Conservation (phyloP, 35 echinoderm and acorn worm genomes). For the Ophiothrix spiculata region DNA sequence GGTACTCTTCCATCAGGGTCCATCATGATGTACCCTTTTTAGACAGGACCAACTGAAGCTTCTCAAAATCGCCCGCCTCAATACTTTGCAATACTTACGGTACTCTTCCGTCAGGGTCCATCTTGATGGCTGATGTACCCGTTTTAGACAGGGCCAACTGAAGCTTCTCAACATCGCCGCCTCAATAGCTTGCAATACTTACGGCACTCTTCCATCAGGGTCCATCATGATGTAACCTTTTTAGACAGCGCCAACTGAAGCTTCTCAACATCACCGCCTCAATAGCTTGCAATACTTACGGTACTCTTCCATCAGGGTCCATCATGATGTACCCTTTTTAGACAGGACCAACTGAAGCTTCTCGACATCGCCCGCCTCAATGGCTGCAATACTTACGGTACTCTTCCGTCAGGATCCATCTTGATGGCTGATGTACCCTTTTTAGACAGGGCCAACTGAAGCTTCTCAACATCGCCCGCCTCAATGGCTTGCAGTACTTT, state of each 20-base stretch:
- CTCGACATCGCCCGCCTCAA: too few relatives aligned
- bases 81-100: not conserved
- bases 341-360: too few relatives aligned
- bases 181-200: slow-evolving; percentile 48
- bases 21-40: too few relatives aligned
- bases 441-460: slow-evolving; percentile 69
- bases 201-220: slow-evolving; percentile 82
- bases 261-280: slow-evolving; percentile 89
- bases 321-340: too few relatives aligned
- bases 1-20: too few relatives aligned
- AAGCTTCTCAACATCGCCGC: too few relatives aligned
- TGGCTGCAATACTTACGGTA: slow-evolving; percentile 68
- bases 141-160: too few relatives aligned
- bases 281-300: slow-evolving; percentile 83
- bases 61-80: not conserved
- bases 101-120: too few relatives aligned
- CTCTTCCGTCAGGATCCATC: slow-evolving; percentile 73
- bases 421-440: slow-evolving; percentile 94
- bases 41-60: not conserved
- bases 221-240: slow-evolving; percentile 86
- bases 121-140: too few relatives aligned
- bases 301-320: too few relatives aligned
- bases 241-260: slow-evolving; percentile 70
- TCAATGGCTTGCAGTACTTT: slow-evolving; percentile 92
- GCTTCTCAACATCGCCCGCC: slow-evolving; percentile 85